Conservation (phyloP, 2,113 vertebrate species). For the Synodontis membranacea region DNA sequence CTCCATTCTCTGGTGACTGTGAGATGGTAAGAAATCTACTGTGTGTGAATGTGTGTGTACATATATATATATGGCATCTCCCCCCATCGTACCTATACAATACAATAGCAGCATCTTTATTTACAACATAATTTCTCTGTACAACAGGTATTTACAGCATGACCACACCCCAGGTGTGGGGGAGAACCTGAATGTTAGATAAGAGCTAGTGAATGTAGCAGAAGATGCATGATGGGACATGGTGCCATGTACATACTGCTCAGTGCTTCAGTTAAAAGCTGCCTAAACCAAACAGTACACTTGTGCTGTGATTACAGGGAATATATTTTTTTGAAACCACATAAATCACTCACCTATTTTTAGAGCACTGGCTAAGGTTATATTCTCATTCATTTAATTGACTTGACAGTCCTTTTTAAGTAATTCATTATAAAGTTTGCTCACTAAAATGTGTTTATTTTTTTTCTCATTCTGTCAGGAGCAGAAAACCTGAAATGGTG, state of each 20-base stretch:
- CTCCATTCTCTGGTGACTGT: constrained; percentile 12
- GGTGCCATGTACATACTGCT: not conserved
- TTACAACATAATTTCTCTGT: constrained; percentile 49
- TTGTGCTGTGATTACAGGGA: not conserved
- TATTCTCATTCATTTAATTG: not conserved
- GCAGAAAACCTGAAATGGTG: not conserved
- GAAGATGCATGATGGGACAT: not conserved
- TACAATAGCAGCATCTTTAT: constrained; percentile 53
- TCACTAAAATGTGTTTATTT: not conserved
- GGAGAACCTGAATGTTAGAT: not conserved
- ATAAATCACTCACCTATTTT: not conserved
- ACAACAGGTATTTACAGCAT: constrained; percentile 51
- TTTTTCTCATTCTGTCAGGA: not conserved
- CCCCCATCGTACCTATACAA: constrained; percentile 30
- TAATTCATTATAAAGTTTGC: not conserved
- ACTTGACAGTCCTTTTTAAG: not conserved
- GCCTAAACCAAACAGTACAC: constrained; percentile 1
- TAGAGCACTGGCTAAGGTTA: not conserved
- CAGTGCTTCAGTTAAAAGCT: constrained; percentile 35
- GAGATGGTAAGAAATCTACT: not conserved
- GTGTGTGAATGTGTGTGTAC: constrained; percentile 1
- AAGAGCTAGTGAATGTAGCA: not conserved
- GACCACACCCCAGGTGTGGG: constrained; percentile 11
- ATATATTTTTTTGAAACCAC: not conserved
- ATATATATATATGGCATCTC: not conserved